Conservation (phyloP, 2,888 invertebrate species). For the Phrixothrix hirtus region DNA sequence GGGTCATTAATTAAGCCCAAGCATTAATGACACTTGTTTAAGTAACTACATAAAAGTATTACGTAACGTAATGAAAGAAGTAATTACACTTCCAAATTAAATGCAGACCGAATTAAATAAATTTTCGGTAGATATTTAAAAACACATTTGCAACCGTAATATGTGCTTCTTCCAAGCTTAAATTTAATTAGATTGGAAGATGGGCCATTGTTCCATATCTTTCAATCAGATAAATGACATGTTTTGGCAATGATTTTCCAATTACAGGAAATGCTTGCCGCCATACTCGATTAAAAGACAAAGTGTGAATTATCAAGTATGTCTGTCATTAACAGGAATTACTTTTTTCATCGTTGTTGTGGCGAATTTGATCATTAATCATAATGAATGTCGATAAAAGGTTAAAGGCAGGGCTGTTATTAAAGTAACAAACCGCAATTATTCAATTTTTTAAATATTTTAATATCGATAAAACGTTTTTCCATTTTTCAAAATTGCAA, state of each 20-base stretch:
- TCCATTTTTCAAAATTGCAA: too few species aligned
- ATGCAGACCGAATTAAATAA: slow-evolving; percentile 4
- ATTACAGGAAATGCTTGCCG: slow-evolving; percentile 1
- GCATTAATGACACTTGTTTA: slow-evolving; percentile 16
- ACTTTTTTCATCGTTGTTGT: neutral
- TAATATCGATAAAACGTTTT: neutral
- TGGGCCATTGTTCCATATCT: neutral
- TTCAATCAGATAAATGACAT: slow-evolving; percentile 3
- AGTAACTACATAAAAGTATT: slow-evolving; percentile 14
- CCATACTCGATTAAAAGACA: neutral
- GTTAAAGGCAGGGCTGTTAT: too few species aligned
- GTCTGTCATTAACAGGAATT: neutral
- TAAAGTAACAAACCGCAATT: neutral
- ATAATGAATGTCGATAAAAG: too few species aligned
- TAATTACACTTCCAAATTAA: slow-evolving; percentile 17
- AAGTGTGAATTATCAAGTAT: neutral
- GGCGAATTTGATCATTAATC: too few species aligned
- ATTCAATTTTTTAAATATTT: neutral
- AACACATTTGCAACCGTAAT: slow-evolving; percentile 2
- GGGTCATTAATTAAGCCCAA: slow-evolving; percentile 13
- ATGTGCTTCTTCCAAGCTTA: neutral
- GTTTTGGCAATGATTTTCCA: neutral
- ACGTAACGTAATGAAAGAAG: slow-evolving; percentile 19
- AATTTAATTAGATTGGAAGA: neutral
- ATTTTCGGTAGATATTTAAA: neutral